phyloP scores from a whole-genome alignment of 2,888 invertebrate genomes.

The Drosophila mayaguana region DNA sequence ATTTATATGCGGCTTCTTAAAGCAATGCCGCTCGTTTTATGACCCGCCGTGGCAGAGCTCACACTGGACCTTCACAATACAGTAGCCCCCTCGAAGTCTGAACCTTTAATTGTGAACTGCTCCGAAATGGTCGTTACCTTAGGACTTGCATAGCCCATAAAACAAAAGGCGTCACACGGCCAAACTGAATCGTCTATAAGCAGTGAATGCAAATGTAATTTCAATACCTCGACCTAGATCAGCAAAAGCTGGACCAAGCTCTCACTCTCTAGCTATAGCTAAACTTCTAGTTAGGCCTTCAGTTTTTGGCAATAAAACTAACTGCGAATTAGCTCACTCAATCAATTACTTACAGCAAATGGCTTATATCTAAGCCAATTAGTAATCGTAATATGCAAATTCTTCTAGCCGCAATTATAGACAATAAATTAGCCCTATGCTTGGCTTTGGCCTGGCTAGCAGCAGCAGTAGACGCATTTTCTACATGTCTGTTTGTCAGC shows the following conservation, averaged over 20 bases:
- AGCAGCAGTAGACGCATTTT: conserved; percentile 8
- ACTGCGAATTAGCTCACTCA: neutral
- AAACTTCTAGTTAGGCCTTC: neutral
- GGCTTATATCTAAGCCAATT: neutral
- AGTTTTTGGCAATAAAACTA: neutral
- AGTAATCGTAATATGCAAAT: conserved; percentile 30
- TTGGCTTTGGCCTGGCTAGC: neutral
- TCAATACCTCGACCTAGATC: too few relatives aligned
- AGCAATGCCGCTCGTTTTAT: conserved; percentile 68
- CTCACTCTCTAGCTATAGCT: too few relatives aligned
- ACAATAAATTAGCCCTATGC: conserved; percentile 40
- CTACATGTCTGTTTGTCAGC: conserved; percentile 22
- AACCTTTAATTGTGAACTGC: conserved; percentile 35
- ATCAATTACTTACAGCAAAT: accelerated
- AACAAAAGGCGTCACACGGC: neutral
- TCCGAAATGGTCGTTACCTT: conserved; percentile 13
- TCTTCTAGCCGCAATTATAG: conserved; percentile 12
- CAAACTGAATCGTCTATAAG: neutral
- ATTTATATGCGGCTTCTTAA: conserved; percentile 65
- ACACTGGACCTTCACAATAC: conserved; percentile 31
- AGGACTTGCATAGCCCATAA: neutral
- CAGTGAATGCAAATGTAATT: neutral
- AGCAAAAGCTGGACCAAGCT: too few relatives aligned
- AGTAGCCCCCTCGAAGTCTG: conserved; percentile 48
- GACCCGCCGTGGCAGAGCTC: conserved; percentile 28